A percentile compares a stretch with the other conserved stretches of the same genome.
These are phyloP conservation scores for Chloroceryle inda DNA, from an alignment of 2,797 vertebrate species.

Conservation along the genomic window DNA sequence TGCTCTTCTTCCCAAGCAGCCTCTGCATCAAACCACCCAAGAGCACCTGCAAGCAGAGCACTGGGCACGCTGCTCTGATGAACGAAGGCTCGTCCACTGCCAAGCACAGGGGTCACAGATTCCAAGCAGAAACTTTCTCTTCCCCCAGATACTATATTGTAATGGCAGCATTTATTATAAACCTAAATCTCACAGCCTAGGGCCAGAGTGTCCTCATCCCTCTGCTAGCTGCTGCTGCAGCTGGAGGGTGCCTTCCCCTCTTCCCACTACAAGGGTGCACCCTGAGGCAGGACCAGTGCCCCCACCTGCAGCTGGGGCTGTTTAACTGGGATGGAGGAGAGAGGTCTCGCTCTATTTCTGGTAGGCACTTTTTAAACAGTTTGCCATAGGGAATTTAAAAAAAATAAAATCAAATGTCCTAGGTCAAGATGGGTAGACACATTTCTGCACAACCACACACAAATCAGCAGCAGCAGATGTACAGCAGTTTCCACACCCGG, in stretches of 20 bases:
- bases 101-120: not conserved
- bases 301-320: not conserved
- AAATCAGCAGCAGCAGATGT: not conserved
- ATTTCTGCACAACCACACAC: not conserved
- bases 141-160: not conserved
- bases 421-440: not conserved
- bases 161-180: not conserved
- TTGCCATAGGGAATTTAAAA: not conserved
- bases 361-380: not conserved
- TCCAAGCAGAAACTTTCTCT: not conserved
- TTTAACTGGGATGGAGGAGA: not conserved
- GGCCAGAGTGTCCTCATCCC: not conserved
- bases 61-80: not conserved
- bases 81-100: not conserved
- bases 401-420: not conserved
- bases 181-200: not conserved
- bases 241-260: not conserved
- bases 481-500: not conserved
- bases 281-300: not conserved
- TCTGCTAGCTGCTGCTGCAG: accelerated
- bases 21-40: not conserved
- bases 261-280: not conserved
- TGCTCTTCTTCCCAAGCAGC: not conserved
- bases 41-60: not conserved
- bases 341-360: not conserved